These are phyloP conservation scores for Gadus macrocephalus DNA, from an alignment of 2,113 vertebrate genomes.

Conservation along the genomic window DNA sequence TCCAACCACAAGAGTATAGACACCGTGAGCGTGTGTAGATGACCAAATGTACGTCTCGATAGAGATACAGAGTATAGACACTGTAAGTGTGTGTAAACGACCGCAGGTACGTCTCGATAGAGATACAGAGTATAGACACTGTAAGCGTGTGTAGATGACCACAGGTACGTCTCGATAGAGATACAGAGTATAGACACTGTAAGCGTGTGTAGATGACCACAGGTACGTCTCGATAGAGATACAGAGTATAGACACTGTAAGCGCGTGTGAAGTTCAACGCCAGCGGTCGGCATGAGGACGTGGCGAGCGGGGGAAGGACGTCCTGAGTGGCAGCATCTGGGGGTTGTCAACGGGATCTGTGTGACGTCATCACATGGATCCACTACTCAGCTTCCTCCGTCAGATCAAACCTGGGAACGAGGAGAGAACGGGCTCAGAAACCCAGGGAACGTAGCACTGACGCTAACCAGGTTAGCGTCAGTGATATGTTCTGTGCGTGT, in stretches of 20 bases:
- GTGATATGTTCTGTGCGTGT: no score
- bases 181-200: neutral
- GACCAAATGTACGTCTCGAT: no score
- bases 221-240: no score
- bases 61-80: neutral
- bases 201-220: neutral
- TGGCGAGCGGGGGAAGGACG: slow-evolving; percentile 43
- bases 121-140: neutral
- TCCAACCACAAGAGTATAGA: neutral
- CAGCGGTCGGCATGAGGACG: slow-evolving; percentile 16
- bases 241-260: neutral
- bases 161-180: no score
- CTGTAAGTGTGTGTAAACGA: neutral
- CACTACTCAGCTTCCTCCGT: slow-evolving; percentile 61
- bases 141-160: neutral
- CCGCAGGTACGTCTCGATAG: no score
- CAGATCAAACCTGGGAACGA: slow-evolving; percentile 62
- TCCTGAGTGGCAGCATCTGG: slow-evolving; percentile 45
- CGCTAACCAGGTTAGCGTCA: no score
- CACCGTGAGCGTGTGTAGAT: neutral
- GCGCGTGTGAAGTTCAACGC: neutral
- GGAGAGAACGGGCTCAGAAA: neutral
- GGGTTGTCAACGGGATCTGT: slow-evolving; percentile 2
- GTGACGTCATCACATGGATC: neutral
- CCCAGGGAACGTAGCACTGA: neutral